A percentile compares a stretch with the other conserved stretches of the same genome.
phyloP scores from a whole-genome alignment of 2,797 vertebrate genomes.

The Thamnophis elegans region DNA sequence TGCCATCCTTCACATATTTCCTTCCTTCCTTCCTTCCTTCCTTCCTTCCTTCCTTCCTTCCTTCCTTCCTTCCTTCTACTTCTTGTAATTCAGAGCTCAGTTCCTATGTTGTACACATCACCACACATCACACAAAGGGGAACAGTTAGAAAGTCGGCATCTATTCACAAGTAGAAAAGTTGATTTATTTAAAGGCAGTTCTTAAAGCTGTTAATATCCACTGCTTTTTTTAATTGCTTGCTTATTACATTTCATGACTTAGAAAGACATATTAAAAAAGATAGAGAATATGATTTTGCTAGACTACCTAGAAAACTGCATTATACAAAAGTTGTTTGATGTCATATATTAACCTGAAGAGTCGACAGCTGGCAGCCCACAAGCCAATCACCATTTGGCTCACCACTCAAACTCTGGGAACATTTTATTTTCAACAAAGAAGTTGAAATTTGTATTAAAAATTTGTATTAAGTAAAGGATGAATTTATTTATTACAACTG shows the following conservation, averaged over 20 bases:
- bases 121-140: not conserved
- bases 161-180: not conserved
- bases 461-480: not conserved
- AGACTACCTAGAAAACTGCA: not conserved
- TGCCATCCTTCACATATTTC: not conserved
- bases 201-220: not conserved
- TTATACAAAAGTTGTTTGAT: not conserved
- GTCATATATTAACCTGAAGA: not conserved
- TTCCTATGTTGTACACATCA: not conserved
- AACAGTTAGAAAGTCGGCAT: not conserved
- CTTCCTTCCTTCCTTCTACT: conserved; percentile 18
- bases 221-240: not conserved
- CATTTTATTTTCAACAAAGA: not conserved
- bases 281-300: not conserved
- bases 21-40: not conserved
- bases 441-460: not conserved
- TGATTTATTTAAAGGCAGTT: not conserved
- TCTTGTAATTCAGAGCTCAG: not conserved
- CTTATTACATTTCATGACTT: not conserved
- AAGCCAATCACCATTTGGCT: not conserved
- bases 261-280: not conserved
- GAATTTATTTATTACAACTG: not conserved
- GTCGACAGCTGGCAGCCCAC: not conserved
- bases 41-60: not conserved
- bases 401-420: no score